phyloP scores from a whole-genome alignment of 2,797 vertebrate species.

The Rhynchotus rufescens region DNA sequence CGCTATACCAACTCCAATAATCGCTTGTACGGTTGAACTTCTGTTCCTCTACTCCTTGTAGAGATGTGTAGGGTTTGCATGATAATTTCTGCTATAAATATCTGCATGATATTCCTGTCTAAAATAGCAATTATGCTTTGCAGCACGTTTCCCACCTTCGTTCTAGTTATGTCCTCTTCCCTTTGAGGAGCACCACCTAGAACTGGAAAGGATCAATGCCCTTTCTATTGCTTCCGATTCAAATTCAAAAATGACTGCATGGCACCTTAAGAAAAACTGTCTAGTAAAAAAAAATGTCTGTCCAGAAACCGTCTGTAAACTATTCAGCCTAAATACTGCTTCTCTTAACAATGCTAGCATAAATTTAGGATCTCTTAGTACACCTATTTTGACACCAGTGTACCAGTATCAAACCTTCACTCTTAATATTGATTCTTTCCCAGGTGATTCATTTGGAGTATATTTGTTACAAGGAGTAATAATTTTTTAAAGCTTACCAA shows the following conservation, averaged over 20 bases:
- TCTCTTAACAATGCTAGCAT: not conserved
- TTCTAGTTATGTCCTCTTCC: not conserved
- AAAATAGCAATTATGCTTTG: not conserved
- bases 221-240: not conserved
- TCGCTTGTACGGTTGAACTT: not conserved
- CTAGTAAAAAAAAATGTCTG: not conserved
- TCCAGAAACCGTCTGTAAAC: not conserved
- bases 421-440: not conserved
- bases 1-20: not conserved
- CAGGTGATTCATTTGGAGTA: not conserved
- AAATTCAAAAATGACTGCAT: not conserved
- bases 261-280: not conserved
- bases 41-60: not conserved
- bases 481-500: not conserved
- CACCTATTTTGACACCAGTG: not conserved
- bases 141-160: not conserved
- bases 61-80: not conserved
- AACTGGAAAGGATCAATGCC: not conserved
- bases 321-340: not conserved
- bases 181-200: not conserved
- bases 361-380: accelerated
- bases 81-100: not conserved
- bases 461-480: not conserved
- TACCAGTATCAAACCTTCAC: not conserved
- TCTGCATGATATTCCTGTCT: not conserved